phyloP scores from a whole-genome alignment of 2,797 vertebrate genomes.

The Falco concolor region DNA sequence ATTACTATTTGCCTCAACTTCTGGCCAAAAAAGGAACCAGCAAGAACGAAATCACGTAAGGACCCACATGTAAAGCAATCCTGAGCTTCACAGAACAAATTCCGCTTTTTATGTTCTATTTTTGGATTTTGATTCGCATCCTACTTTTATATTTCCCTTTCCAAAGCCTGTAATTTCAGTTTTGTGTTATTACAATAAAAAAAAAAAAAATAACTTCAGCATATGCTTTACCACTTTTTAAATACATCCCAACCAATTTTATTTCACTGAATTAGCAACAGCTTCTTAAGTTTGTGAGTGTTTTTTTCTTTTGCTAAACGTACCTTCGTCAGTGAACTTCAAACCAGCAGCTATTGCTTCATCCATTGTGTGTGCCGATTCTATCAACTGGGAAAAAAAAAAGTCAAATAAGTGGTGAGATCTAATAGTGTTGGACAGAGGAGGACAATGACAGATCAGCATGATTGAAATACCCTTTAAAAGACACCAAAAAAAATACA shows the following conservation, averaged over 20 bases:
- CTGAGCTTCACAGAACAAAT: background rate
- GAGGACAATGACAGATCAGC: background rate
- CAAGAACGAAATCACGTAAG: background rate
- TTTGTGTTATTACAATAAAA: background rate
- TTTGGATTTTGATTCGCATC: background rate
- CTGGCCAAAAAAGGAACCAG: background rate
- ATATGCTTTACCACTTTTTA: background rate
- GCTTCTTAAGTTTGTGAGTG: background rate
- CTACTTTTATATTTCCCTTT: background rate
- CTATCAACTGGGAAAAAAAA: slow-evolving; percentile 75
- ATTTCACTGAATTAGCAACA: background rate
- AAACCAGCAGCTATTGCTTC: slow-evolving; percentile 83
- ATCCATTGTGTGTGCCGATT: slow-evolving; percentile 81
- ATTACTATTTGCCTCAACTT: background rate
- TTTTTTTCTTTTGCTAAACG: background rate
- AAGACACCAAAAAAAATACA: background rate
- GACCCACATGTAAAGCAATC: background rate
- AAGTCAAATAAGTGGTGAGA: background rate
- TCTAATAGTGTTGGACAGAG: background rate
- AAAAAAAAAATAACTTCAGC: background rate
- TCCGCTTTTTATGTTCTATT: background rate
- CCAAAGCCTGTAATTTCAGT: background rate
- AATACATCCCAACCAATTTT: background rate
- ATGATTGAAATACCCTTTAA: background rate
- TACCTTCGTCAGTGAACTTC: slow-evolving; percentile 79